Base-by-base conservation (phyloP, 1,140 invertebrate genomes). In the Drosophila rhopaloa region DNA sequence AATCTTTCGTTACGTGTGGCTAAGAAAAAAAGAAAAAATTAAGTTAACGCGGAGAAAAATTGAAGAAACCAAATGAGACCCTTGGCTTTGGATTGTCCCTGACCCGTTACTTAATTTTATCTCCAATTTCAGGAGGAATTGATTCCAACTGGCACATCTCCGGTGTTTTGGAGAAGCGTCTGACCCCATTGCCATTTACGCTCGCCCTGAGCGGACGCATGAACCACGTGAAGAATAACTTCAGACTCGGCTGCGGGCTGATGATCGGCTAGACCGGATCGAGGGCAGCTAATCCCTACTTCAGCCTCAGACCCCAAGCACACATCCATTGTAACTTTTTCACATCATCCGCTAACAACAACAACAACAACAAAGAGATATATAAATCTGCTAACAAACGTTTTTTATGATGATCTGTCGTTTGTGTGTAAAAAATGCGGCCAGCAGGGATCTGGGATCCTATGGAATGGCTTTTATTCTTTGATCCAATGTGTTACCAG, bases 101-200 rank as follows among this genome's bases (percentile, higher is more conserved):
- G 0, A 10, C 37, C 9, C 9, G 11, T 38, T 29, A 50, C 27
- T 14, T 13, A 14, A 29, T 38, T 40, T 9, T 5, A 27, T 13
- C 8, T 63, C 62, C 0, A 16, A 86, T 74, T 94, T 24, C 92
- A 97, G 97, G 97, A 84, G 96, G 96, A 91, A 93, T 98, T 43
- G 98, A 99, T 93, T 97, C 97, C 51, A 99, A 99, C 93, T 99
- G 98, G 97, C 97, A 96, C 62, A 96, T 99, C 38, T 97, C 97
- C 59, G 98, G 97, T 1, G 97, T 98, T 1, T 93, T 99, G 76
- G 98, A 99, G 93, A 98, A 99, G 94, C 97, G 97, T 93, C 93
- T 99, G 41, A 94, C 96, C 79, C 97, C 97, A 24, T 93, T 99
- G 81, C 99, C 99, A 61, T 98, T 99, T 92, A 97, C 97, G 2